Evolutionary conservation across 2,888 invertebrate genomes (phyloP).

Genomic region (Spicauda simplicius): DNA sequence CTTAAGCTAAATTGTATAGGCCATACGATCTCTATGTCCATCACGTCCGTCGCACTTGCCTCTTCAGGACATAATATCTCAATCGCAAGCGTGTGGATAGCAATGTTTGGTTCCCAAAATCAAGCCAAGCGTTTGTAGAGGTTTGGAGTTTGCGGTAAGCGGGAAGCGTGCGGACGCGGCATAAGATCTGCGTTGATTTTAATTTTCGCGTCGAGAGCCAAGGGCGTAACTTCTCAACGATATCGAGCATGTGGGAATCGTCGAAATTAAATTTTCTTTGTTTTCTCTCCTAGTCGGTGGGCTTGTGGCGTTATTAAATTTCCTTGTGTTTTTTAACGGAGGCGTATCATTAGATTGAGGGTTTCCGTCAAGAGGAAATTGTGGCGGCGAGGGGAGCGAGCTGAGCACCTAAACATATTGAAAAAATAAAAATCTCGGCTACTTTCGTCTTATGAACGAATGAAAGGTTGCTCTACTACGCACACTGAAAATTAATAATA

Average conservation of each 20-base stretch:
- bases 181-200: conserved; percentile 45
- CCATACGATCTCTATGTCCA: too few species aligned
- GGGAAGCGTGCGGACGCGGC: too few species aligned
- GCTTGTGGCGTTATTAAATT: conserved; percentile 83
- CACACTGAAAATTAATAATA: neutral
- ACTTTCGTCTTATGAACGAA: conserved; percentile 61
- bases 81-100: too few species aligned
- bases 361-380: conserved; percentile 85
- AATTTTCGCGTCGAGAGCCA: conserved; percentile 59
- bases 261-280: conserved; percentile 84
- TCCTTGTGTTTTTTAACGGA: conserved; percentile 86
- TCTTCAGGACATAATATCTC: too few species aligned
- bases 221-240: conserved; percentile 72
- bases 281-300: conserved; percentile 71
- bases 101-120: too few species aligned
- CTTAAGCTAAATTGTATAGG: too few species aligned
- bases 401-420: conserved; percentile 82
- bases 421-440: conserved; percentile 83
- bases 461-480: conserved; percentile 61
- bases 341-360: conserved; percentile 86
- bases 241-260: conserved; percentile 84
- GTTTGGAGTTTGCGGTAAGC: too few species aligned
- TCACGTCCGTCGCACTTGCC: too few species aligned
- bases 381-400: conserved; percentile 78
- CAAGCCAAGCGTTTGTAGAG: too few species aligned